Base-by-base conservation (phyloP, 2,113 vertebrate species). In the Megalops atlanticus region DNA sequence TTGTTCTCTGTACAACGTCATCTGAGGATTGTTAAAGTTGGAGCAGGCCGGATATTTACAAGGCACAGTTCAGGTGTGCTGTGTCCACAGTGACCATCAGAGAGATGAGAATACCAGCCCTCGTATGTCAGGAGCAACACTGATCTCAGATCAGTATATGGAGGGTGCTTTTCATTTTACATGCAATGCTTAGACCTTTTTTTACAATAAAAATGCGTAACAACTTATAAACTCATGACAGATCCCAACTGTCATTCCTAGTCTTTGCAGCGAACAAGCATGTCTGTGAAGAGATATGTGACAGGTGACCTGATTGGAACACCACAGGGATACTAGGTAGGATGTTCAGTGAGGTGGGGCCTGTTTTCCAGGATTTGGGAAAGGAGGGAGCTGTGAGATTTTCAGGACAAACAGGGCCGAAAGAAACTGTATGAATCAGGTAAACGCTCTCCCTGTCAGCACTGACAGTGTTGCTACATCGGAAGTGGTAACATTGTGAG, bases 401-500 rank as follows among this genome's bases (percentile, higher is more conserved):
- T 45, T 58, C 21, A 3, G 31, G 6, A 31, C 15, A 27, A 27
- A 24, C 77, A 43, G n/a, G n/a, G 58, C n/a, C 11, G 24, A 41
- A 6, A 64, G 64, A 78, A 7, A 40, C 52, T 24, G 31, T 27
- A n/a, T n/a, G 31, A 79, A 35, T 82, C 43, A 64, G 76, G 79
- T 79, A 38, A 3, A 15, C 8, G 8, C n/a, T 24, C 41, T 41
- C 70, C 41, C 33, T 3, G 4, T n/a, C 72, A 27, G 49, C 8
- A 80, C 24, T 49, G 83, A 83, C 87, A 70, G 75, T 49, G 1
- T 52, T 43, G 33, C 68, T 54, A 68, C 33, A 2, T 16, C 68
- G 80, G 35, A 64, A 74, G n/a, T 80, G 83, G 82, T 79, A 43
- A 64, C 76, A 80, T 7, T 68, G 33, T 21, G 47, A 76, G 8